These are phyloP conservation scores for Xiphorhynchus elegans DNA, from an alignment of 2,113 vertebrate genomes.

Conservation along the genomic window DNA sequence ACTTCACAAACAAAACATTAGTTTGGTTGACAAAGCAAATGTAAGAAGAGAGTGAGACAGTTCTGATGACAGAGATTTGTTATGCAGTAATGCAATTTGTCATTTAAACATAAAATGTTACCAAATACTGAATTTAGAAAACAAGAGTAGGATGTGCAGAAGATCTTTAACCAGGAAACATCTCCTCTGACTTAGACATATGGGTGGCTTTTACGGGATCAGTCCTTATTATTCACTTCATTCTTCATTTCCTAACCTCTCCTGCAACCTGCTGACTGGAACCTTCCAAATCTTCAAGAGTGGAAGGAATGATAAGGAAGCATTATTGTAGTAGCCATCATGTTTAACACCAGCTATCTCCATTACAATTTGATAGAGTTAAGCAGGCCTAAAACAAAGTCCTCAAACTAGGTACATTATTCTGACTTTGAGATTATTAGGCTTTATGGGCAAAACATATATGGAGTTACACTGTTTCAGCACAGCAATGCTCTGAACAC, in stretches of 20 bases:
- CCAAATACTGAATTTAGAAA: not conserved
- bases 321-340: not conserved
- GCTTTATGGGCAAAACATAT: accelerated
- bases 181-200: not conserved
- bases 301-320: not conserved
- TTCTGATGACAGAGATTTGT: not conserved
- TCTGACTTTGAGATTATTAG: not conserved
- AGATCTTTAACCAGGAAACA: not conserved
- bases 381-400: not conserved
- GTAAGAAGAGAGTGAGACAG: not conserved
- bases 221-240: not conserved
- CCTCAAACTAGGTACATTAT: not conserved
- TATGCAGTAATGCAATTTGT: not conserved
- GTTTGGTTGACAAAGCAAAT: not conserved
- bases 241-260: not conserved
- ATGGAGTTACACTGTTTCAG: not conserved
- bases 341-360: not conserved
- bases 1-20: not conserved
- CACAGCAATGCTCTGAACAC: accelerated
- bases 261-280: not conserved
- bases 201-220: not conserved
- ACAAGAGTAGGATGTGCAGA: not conserved
- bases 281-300: not conserved
- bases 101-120: not conserved
- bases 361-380: not conserved